Evolutionary conservation across 2,888 invertebrate genomes (phyloP).

Genomic region (Ephialtes manifestator): DNA sequence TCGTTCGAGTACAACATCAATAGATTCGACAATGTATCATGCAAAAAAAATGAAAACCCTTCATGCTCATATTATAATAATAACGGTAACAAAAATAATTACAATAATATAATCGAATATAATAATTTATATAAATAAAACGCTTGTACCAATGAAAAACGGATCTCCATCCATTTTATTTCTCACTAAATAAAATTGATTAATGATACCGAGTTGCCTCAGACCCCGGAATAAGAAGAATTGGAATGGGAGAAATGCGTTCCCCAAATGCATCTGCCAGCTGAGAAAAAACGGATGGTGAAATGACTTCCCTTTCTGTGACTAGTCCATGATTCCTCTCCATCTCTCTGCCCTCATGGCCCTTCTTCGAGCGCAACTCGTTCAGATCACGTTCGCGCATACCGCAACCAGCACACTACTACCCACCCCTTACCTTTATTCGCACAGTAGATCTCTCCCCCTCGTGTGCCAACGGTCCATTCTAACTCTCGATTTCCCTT

Average conservation of each 20-base stretch:
- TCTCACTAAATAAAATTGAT: slow-evolving; percentile 8
- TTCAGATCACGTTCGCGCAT: slow-evolving; percentile 70
- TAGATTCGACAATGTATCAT: not conserved
- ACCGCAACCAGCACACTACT: slow-evolving; percentile 33
- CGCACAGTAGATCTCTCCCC: slow-evolving; percentile 18
- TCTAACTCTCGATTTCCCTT: slow-evolving; percentile 26
- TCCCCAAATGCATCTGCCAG: slow-evolving; percentile 37
- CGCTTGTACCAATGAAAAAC: not conserved
- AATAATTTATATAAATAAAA: not conserved
- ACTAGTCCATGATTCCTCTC: slow-evolving; percentile 29
- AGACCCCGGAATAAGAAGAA: slow-evolving; percentile 17
- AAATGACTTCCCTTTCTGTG: slow-evolving; percentile 29
- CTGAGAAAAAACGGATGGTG: slow-evolving; percentile 29
- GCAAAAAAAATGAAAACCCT: not conserved
- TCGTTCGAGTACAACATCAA: not conserved
- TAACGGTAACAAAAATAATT: not conserved
- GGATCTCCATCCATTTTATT: not conserved
- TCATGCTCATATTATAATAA: not conserved
- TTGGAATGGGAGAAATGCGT: not conserved
- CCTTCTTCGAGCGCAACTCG: slow-evolving; percentile 66
- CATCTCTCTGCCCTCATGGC: slow-evolving; percentile 47
- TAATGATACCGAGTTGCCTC: not conserved
- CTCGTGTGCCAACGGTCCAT: slow-evolving; percentile 22
- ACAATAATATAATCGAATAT: not conserved
- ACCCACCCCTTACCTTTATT: slow-evolving; percentile 46